A percentile compares a stretch with the other conserved stretches of the same genome.
Evolutionary conservation across 2,888 invertebrate species (phyloP).

Genomic region (Euproctis similis): DNA sequence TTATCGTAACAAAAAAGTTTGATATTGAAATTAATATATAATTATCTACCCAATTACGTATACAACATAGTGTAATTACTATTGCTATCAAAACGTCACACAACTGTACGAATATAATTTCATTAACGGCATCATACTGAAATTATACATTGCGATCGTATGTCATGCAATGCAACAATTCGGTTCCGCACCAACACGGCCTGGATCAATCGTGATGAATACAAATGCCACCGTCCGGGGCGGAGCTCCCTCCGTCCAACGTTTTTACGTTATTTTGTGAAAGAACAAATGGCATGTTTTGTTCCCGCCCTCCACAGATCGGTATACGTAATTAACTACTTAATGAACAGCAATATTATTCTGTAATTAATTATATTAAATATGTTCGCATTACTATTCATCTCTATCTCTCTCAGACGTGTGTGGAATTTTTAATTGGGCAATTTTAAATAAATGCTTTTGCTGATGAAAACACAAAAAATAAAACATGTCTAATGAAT

Average conservation of each 20-base stretch:
- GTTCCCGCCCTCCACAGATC: constrained; percentile 36
- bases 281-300: constrained; percentile 43
- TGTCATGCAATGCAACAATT: constrained; percentile 40
- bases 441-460: no score
- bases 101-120: constrained; percentile 11
- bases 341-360: constrained; percentile 27
- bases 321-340: constrained; percentile 37
- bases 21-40: no score
- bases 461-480: no score
- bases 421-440: no score
- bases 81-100: not conserved
- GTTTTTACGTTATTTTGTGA: constrained; percentile 45
- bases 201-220: constrained; percentile 33
- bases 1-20: no score
- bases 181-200: constrained; percentile 33
- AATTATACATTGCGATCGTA: constrained; percentile 13
- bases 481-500: not conserved
- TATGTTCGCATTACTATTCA: constrained; percentile 7
- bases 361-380: constrained; percentile 23
- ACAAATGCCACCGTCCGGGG: constrained; percentile 38
- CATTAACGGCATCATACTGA: constrained; percentile 14
- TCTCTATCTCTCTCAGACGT: no score
- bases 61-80: no score
- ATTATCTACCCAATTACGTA: no score
- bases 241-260: constrained; percentile 28